A percentile compares a stretch with the other conserved stretches of the same genome.
Evolutionary conservation across 2,888 invertebrate genomes (phyloP).

Genomic region (Hypena proboscidalis): DNA sequence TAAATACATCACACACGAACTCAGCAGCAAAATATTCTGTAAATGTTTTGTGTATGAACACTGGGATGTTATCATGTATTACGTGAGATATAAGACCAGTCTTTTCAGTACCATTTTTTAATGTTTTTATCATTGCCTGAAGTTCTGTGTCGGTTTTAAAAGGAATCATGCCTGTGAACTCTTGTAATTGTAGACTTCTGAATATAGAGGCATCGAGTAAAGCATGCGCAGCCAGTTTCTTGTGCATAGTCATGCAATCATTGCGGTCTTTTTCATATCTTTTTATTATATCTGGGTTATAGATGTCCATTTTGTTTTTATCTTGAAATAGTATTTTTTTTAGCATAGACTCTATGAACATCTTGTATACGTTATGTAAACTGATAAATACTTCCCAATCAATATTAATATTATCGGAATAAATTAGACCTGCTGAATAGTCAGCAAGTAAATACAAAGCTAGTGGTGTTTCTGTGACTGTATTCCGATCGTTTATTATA

Average conservation of each 20-base stretch:
- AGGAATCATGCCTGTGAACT: not conserved
- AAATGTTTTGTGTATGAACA: not conserved
- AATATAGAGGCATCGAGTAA: conserved; percentile 1
- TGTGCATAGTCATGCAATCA: conserved; percentile 16
- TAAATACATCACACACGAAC: not conserved
- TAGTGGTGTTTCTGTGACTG: conserved; percentile 10
- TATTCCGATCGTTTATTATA: not conserved
- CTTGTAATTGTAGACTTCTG: not conserved
- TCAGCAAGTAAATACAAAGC: conserved; percentile 16
- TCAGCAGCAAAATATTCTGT: not conserved
- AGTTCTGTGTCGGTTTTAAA: not conserved
- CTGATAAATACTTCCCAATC: too few species aligned
- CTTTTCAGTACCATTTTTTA: not conserved
- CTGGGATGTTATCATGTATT: not conserved
- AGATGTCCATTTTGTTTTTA: conserved; percentile 15
- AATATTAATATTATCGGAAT: conserved; percentile 4
- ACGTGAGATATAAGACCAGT: not conserved
- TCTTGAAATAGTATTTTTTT: conserved; percentile 19
- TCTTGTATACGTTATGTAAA: conserved; percentile 18
- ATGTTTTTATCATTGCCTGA: not conserved
- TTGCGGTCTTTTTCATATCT: conserved; percentile 14
- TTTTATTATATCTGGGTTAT: conserved; percentile 9
- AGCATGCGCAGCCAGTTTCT: conserved; percentile 21
- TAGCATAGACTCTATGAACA: conserved; percentile 18
- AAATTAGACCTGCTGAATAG: conserved; percentile 10